Conservation (phyloP, 53 echinoderm and acorn worm genomes). For the Astropecten irregularis region DNA sequence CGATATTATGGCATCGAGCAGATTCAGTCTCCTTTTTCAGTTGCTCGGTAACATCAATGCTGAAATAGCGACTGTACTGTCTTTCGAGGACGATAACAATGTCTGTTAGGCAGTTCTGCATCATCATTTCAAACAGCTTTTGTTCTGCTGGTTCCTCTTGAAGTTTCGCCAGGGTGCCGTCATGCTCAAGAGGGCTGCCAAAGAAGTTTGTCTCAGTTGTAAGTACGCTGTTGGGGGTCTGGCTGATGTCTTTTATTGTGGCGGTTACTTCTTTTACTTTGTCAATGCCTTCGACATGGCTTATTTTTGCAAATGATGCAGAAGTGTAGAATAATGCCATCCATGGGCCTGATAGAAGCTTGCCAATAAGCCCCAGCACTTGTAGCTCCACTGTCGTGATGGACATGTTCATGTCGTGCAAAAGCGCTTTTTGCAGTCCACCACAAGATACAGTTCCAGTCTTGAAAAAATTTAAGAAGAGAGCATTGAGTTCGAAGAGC, state of each 20-base stretch:
- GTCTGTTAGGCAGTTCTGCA: not conserved
- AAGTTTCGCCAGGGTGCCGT: not conserved
- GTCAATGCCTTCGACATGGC: conserved; percentile 63
- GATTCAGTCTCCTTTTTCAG: conserved; percentile 27
- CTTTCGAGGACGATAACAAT: conserved; percentile 38
- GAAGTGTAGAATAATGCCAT: conserved; percentile 46
- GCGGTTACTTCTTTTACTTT: conserved; percentile 30
- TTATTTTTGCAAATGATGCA: not conserved
- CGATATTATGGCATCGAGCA: conserved; percentile 60
- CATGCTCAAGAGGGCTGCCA: not conserved
- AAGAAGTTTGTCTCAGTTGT: not conserved
- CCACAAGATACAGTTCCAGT: conserved; percentile 27
- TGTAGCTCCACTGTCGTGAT: conserved; percentile 54
- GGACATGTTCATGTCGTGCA: too few relatives aligned
- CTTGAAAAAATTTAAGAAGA: conserved; percentile 8
- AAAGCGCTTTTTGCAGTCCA: too few relatives aligned
- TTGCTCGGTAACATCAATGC: conserved; percentile 34
- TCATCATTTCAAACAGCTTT: conserved; percentile 3
- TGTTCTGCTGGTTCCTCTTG: not conserved
- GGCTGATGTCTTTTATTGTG: not conserved
- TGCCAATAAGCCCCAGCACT: conserved; percentile 38
- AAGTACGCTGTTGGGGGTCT: not conserved
- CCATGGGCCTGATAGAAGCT: conserved; percentile 44
- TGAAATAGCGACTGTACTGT: conserved; percentile 39
- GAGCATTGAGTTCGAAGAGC: conserved; percentile 13